These are phyloP conservation scores for Coenonympha arcania DNA, from an alignment of 2,888 invertebrate genomes.

Conservation along the genomic window DNA sequence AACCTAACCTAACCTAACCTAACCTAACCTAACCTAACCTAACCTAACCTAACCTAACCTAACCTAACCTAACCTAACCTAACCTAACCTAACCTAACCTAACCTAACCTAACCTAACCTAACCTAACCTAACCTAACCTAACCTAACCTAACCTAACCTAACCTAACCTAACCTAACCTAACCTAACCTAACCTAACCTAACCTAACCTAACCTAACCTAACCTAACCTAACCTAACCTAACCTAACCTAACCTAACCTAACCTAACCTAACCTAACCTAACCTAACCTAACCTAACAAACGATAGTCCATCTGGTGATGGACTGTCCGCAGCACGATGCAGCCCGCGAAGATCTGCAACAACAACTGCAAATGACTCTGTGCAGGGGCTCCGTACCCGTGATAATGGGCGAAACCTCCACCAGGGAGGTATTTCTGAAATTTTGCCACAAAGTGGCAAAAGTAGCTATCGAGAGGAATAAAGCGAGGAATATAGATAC, in stretches of 20 bases:
- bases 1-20: slow-evolving; percentile 21
- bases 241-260: slow-evolving; percentile 18
- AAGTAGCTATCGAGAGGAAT: too few species aligned
- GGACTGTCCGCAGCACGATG: too few species aligned
- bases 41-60: slow-evolving; percentile 20
- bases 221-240: slow-evolving; percentile 20
- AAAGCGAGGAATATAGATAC: too few species aligned
- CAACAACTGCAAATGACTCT: too few species aligned
- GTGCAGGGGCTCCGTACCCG: too few species aligned
- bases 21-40: slow-evolving; percentile 20
- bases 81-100: slow-evolving; percentile 20
- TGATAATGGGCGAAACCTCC: too few species aligned
- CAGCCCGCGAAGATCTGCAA: too few species aligned
- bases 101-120: slow-evolving; percentile 18
- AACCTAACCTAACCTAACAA: too few species aligned
- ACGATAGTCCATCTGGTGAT: too few species aligned
- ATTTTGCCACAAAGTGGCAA: too few species aligned
- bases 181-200: slow-evolving; percentile 19
- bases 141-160: slow-evolving; percentile 19
- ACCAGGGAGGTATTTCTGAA: too few species aligned
- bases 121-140: slow-evolving; percentile 20
- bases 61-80: slow-evolving; percentile 20
- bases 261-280: slow-evolving; percentile 15
- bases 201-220: slow-evolving; percentile 19
- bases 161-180: slow-evolving; percentile 18